Conservation (phyloP, 2,888 invertebrate genomes). For the Flabesymbios commensalis region DNA sequence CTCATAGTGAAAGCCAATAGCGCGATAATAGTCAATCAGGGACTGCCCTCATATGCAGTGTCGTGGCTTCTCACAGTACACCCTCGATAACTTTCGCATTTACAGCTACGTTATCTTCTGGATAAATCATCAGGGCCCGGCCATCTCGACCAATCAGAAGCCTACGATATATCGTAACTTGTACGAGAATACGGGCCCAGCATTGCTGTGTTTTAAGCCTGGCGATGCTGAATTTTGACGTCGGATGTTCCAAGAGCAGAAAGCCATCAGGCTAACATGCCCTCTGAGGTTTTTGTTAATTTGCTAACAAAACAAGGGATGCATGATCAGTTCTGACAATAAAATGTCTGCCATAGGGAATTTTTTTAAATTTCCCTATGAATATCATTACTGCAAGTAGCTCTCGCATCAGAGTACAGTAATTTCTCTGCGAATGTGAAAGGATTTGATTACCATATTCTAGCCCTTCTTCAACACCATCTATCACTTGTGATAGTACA, state of each 20-base stretch:
- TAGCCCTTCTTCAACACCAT: constrained; percentile 5
- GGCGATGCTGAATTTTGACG: no score
- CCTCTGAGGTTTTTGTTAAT: constrained; percentile 4
- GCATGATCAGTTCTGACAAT: constrained; percentile 13
- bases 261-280: neutral
- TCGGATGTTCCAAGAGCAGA: neutral
- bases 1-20: no score
- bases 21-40: no score
- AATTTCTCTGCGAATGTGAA: constrained; percentile 1
- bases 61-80: no score
- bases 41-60: no score
- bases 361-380: constrained; percentile 16
- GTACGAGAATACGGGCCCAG: no score
- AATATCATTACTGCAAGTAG: constrained; percentile 11
- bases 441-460: constrained; percentile 13
- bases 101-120: neutral
- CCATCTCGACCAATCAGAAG: no score
- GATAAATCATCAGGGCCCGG: constrained; percentile 4
- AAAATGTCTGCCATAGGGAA: constrained; percentile 8
- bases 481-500: constrained; percentile 13
- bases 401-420: constrained; percentile 11
- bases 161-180: no score
- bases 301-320: constrained; percentile 2
- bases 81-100: neutral
- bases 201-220: constrained; percentile 1